Evolutionary conservation across 2,797 vertebrate species (phyloP).

Genomic region (Anisognathus igniventris): DNA sequence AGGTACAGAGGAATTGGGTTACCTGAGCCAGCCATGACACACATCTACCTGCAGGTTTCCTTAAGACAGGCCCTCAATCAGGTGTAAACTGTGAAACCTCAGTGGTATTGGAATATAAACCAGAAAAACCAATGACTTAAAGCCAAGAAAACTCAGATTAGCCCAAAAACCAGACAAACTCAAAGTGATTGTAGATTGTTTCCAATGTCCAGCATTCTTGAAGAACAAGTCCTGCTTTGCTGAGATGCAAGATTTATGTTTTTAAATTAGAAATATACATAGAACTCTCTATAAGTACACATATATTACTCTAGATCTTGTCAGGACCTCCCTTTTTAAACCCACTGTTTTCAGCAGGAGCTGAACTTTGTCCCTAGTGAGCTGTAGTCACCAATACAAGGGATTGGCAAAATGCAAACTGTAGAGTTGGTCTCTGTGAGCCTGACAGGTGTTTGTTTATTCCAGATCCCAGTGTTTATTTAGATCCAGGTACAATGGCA

Average conservation of each 20-base stretch:
- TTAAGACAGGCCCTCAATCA: not conserved
- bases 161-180: not conserved
- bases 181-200: not conserved
- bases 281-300: not conserved
- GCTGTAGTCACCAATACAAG: not conserved
- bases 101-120: not conserved
- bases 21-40: not conserved
- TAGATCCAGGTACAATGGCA: not conserved
- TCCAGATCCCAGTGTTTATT: not conserved
- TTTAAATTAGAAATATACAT: not conserved
- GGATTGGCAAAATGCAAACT: not conserved
- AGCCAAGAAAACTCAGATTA: not conserved
- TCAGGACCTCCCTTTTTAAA: not conserved
- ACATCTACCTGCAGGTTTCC: not conserved
- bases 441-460: not conserved
- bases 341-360: not conserved
- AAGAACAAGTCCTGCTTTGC: not conserved
- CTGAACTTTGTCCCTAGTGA: not conserved
- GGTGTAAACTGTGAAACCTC: not conserved
- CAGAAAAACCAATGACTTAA: not conserved
- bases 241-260: not conserved
- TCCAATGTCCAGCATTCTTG: not conserved
- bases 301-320: not conserved
- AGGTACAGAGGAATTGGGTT: not conserved
- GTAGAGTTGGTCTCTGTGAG: not conserved